Conservation (phyloP, 1,140 invertebrate species). For the Brachionus asplanchnoidis region DNA sequence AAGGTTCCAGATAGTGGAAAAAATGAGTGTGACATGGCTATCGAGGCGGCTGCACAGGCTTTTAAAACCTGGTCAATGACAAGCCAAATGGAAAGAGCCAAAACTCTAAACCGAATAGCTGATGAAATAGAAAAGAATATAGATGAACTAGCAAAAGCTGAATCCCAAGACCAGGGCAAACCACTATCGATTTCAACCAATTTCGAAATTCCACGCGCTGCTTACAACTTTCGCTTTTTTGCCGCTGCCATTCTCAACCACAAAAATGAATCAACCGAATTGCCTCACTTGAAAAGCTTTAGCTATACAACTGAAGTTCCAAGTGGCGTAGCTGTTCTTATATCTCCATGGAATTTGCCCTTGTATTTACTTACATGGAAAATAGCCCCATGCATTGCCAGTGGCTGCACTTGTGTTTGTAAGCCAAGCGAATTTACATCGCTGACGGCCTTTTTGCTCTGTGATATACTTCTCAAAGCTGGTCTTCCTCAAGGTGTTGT, state of each 20-base stretch:
- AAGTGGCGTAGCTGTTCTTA: constrained; percentile 62
- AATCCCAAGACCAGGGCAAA: constrained; percentile 64
- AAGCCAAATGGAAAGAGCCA: constrained; percentile 66
- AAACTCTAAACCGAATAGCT: constrained; percentile 58
- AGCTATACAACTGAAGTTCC: constrained; percentile 61
- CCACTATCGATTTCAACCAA: constrained; percentile 59
- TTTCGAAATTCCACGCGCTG: constrained; percentile 62
- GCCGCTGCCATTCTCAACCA: constrained; percentile 53
- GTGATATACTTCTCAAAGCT: constrained; percentile 59
- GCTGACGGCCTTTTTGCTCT: constrained; percentile 61
- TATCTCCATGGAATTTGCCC: constrained; percentile 65
- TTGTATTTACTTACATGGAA: constrained; percentile 63
- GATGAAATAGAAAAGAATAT: constrained; percentile 60
- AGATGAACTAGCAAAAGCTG: constrained; percentile 60
- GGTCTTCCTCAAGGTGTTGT: constrained; percentile 62
- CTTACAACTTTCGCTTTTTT: constrained; percentile 62
- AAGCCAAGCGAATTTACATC: constrained; percentile 65
- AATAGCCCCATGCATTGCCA: constrained; percentile 62
- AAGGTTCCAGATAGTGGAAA: constrained; percentile 77
- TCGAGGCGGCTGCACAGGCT: constrained; percentile 69
- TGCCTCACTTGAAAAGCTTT: constrained; percentile 55
- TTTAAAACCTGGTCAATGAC: constrained; percentile 70
- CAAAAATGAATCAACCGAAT: constrained; percentile 49
- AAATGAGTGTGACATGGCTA: constrained; percentile 69
- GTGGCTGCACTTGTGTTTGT: constrained; percentile 63